A percentile compares a stretch with the other conserved stretches of the same genome.
Conservation (phyloP, 2,113 vertebrate genomes). For the Plotosus lineatus region DNA sequence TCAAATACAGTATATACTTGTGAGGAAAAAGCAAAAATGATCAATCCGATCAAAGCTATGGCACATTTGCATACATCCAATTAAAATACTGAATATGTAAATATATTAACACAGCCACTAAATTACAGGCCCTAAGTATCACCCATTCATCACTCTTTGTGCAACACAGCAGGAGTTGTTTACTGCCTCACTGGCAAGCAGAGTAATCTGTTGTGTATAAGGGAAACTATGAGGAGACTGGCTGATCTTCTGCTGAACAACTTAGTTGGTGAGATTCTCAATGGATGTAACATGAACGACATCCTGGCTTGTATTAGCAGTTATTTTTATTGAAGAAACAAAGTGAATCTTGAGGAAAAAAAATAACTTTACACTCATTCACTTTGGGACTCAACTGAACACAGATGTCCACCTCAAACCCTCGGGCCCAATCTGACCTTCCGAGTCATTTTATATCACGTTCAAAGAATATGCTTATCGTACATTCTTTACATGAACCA, state of each 20-base stretch:
- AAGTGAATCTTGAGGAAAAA: neutral
- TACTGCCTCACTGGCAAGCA: neutral
- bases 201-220: neutral
- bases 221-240: neutral
- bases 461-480: too few species aligned
- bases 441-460: too few species aligned
- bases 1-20: neutral
- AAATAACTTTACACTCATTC: neutral
- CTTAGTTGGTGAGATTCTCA: neutral
- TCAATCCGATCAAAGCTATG: neutral
- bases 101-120: neutral
- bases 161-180: neutral
- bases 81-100: neutral
- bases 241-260: neutral
- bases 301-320: neutral
- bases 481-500: too few species aligned
- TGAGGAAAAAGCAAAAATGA: neutral
- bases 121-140: neutral
- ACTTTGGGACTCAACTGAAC: neutral
- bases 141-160: neutral
- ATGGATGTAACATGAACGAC: neutral
- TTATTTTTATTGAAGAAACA: neutral
- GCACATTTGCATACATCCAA: neutral
- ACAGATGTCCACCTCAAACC: too few species aligned
- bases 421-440: too few species aligned